Conservation (phyloP, 1,140 invertebrate genomes). For the Pseudomyrmex concolor region DNA sequence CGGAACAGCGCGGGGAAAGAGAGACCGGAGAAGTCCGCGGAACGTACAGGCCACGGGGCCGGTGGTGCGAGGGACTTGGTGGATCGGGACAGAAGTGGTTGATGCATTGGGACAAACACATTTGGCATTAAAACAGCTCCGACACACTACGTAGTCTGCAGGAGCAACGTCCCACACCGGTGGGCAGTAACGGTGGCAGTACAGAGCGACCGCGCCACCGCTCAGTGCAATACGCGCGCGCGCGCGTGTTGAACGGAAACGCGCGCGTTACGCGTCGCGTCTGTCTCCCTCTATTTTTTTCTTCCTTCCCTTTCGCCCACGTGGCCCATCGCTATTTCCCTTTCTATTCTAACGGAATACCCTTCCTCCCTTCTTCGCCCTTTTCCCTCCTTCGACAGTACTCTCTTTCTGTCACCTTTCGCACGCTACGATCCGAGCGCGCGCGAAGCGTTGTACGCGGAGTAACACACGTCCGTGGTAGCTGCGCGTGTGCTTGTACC, state of each 20-base stretch:
- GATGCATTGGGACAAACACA: slow-evolving; percentile 78
- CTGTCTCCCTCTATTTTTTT: slow-evolving; percentile 1
- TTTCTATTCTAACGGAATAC: slow-evolving; percentile 20
- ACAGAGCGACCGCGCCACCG: slow-evolving; percentile 33
- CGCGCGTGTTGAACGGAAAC: slow-evolving; percentile 13
- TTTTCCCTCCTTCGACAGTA: slow-evolving; percentile 12
- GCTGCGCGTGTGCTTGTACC: slow-evolving; percentile 65
- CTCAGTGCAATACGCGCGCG: slow-evolving; percentile 2
- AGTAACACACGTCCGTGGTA: slow-evolving; percentile 65
- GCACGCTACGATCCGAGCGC: slow-evolving; percentile 46
- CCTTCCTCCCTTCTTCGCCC: slow-evolving; percentile 20
- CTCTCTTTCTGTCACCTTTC: slow-evolving; percentile 56
- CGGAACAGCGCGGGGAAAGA: neutral
- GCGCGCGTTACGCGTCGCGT: slow-evolving; percentile 36
- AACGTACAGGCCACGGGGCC: slow-evolving; percentile 51
- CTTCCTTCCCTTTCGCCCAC: slow-evolving; percentile 30
- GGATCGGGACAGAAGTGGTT: slow-evolving; percentile 71
- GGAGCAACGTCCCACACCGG: slow-evolving; percentile 52
- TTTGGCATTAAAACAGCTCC: slow-evolving; percentile 77
- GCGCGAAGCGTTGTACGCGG: slow-evolving; percentile 59
- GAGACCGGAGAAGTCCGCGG: slow-evolving; percentile 33
- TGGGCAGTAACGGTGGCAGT: slow-evolving; percentile 14
- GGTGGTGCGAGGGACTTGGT: slow-evolving; percentile 54
- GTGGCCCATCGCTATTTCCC: slow-evolving; percentile 51
- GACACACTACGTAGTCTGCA: slow-evolving; percentile 65